phyloP scores from a whole-genome alignment of 2,113 vertebrate genomes.

The Nematolebias whitei region DNA sequence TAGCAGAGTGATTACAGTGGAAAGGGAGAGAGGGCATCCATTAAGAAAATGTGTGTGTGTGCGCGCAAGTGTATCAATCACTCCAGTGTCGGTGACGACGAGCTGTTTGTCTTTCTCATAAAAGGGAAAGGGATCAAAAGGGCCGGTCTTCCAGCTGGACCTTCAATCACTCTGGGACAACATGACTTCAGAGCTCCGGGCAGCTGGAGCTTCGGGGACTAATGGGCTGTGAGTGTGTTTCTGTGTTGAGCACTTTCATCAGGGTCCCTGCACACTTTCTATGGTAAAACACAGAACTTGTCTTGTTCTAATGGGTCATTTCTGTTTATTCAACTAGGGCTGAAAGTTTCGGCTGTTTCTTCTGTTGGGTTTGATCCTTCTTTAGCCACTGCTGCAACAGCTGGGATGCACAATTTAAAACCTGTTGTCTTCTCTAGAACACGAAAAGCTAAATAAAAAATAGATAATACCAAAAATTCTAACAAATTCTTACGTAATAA shows the following conservation, averaged over 20 bases:
- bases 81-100: constrained; percentile 63
- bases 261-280: constrained; percentile 15
- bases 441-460: too few relatives aligned
- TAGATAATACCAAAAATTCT: too few relatives aligned
- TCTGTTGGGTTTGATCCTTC: too few relatives aligned
- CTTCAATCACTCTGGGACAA: constrained; percentile 74
- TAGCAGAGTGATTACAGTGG: constrained; percentile 71
- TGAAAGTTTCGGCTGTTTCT: background rate
- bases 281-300: constrained; percentile 7
- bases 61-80: constrained; percentile 60
- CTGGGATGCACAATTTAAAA: background rate
- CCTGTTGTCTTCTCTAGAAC: too few relatives aligned
- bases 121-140: constrained; percentile 79
- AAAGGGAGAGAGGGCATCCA: constrained; percentile 55
- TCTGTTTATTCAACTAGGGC: background rate
- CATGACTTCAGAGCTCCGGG: constrained; percentile 70
- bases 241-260: constrained; percentile 42
- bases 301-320: constrained; percentile 5
- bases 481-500: too few relatives aligned
- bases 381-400: background rate
- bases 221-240: constrained; percentile 36
- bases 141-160: constrained; percentile 74
- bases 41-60: constrained; percentile 52
- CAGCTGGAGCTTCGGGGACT: constrained; percentile 66
- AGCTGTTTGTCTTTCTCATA: constrained; percentile 80